phyloP scores from a whole-genome alignment of 2,797 vertebrate genomes.

The Petrocephalus schoutedeni region DNA sequence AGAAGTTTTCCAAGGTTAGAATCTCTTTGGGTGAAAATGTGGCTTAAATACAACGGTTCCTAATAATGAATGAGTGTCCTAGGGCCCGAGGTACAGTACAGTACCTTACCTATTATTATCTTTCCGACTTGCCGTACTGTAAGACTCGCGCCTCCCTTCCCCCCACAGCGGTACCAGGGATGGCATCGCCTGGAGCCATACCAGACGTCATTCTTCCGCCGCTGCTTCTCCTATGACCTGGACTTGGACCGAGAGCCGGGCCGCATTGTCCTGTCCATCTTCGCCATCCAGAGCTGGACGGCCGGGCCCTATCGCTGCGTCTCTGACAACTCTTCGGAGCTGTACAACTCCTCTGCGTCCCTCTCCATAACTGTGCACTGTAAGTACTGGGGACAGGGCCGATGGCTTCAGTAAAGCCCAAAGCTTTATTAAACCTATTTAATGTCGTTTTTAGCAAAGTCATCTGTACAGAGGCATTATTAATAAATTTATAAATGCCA shows the following conservation, averaged over 20 bases:
- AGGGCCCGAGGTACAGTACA: background rate
- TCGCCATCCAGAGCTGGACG: slow-evolving; percentile 33
- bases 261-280: slow-evolving; percentile 47
- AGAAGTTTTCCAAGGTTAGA: slow-evolving; percentile 58
- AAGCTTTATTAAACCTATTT: background rate
- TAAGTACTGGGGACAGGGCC: slow-evolving; percentile 49
- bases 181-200: slow-evolving; percentile 47
- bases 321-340: slow-evolving; percentile 32
- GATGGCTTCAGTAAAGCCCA: background rate
- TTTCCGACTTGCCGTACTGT: background rate
- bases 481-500: background rate
- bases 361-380: slow-evolving; percentile 62
- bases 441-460: background rate
- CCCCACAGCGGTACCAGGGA: slow-evolving; percentile 39
- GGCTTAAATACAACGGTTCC: background rate
- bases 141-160: background rate
- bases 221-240: slow-evolving; percentile 44
- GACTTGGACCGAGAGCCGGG: slow-evolving; percentile 32
- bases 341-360: slow-evolving; percentile 44
- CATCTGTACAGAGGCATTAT: background rate
- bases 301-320: slow-evolving; percentile 64
- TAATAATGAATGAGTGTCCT: background rate
- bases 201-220: slow-evolving; percentile 23
- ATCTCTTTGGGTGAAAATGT: background rate
- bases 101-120: background rate